Conservation (phyloP, 2,113 vertebrate genomes). For the Gasterosteus aculeatus region DNA sequence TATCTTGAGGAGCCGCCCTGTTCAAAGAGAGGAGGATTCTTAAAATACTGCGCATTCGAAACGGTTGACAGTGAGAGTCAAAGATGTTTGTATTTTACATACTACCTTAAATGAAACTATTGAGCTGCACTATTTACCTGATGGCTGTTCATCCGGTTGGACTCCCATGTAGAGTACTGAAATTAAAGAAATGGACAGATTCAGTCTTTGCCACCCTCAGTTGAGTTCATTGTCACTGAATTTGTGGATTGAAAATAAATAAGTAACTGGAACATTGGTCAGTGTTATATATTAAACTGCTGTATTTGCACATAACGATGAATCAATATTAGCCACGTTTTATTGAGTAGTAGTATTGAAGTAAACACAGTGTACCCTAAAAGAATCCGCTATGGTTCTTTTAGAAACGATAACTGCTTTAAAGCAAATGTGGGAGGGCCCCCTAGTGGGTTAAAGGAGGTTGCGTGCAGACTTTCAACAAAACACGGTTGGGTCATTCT, state of each 20-base stretch:
- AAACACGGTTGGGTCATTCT: not conserved
- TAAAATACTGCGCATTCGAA: not conserved
- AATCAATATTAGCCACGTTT: not conserved
- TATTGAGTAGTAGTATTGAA: not conserved
- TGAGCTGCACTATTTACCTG: constrained; percentile 38
- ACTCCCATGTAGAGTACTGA: constrained; percentile 31
- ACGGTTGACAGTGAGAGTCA: not conserved
- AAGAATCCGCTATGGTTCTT: not conserved
- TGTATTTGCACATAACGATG: not conserved
- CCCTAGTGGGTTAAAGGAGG: constrained; percentile 13
- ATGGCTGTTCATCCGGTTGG: not conserved
- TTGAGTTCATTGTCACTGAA: not conserved
- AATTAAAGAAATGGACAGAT: constrained; percentile 11
- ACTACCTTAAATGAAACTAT: not conserved
- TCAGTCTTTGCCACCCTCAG: not conserved
- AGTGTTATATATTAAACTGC: not conserved
- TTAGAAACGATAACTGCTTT: not conserved
- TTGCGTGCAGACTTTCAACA: not conserved
- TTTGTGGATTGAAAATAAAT: not conserved
- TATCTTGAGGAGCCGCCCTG: constrained; percentile 40
- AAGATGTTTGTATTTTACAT: not conserved
- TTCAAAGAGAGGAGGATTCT: constrained; percentile 20
- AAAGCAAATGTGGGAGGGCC: not conserved
- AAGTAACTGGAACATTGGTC: no score
- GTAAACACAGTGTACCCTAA: not conserved